These are phyloP conservation scores for Stegostoma tigrinum DNA, from an alignment of 2,113 vertebrate species.

Conservation along the genomic window DNA sequence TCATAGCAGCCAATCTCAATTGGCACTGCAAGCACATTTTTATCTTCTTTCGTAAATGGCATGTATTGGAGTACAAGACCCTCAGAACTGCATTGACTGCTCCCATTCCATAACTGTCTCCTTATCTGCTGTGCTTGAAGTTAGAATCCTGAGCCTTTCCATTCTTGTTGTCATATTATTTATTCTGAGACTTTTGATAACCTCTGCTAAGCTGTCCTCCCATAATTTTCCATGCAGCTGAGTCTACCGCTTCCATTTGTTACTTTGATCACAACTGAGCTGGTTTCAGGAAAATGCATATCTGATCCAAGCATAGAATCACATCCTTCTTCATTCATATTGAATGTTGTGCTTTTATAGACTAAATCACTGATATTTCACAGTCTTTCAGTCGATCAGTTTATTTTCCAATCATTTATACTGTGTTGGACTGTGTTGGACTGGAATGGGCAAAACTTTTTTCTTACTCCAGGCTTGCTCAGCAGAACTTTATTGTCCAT, in stretches of 20 bases:
- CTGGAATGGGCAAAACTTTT: not conserved
- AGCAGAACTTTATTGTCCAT: not conserved
- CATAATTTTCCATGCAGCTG: too few species aligned
- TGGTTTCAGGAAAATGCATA: not conserved
- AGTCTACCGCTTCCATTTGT: not conserved
- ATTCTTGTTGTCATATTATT: too few species aligned
- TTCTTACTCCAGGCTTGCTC: not conserved
- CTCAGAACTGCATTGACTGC: too few species aligned
- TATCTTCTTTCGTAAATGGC: too few species aligned
- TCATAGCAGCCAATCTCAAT: too few species aligned
- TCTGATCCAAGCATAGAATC: not conserved
- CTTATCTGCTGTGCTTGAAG: too few species aligned
- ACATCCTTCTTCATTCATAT: not conserved
- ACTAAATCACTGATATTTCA: not conserved
- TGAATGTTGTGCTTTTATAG: not conserved
- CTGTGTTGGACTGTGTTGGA: not conserved
- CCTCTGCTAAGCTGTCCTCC: too few species aligned
- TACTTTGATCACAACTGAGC: not conserved
- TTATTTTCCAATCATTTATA: not conserved
- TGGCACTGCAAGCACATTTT: too few species aligned
- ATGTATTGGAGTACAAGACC: too few species aligned
- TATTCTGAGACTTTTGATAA: too few species aligned
- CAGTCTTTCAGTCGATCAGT: not conserved
- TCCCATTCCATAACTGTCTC: too few species aligned
- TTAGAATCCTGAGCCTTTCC: too few species aligned